A percentile compares a stretch with the other conserved stretches of the same genome.
phyloP scores from a whole-genome alignment of 2,113 vertebrate species.

The Spea bombifrons region DNA sequence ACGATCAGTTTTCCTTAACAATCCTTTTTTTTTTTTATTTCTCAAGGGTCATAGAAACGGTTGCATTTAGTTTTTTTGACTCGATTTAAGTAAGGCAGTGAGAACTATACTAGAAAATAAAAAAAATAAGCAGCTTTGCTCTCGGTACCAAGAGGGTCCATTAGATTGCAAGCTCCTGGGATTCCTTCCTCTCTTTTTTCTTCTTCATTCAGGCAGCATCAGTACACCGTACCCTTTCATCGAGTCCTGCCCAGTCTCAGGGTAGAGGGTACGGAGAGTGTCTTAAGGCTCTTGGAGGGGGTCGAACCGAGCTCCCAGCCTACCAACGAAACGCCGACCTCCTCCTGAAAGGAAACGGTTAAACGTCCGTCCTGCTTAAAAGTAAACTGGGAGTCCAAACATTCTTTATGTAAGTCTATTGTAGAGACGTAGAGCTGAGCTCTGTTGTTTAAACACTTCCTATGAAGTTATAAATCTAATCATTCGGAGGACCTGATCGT shows the following conservation, averaged over 20 bases:
- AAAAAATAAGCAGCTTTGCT: slow-evolving; percentile 74
- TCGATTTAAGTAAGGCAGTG: slow-evolving; percentile 85
- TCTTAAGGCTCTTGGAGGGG: slow-evolving; percentile 78
- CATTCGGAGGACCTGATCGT: slow-evolving; percentile 70
- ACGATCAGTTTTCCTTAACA: slow-evolving; percentile 64
- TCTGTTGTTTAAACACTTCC: slow-evolving; percentile 60
- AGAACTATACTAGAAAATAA: slow-evolving; percentile 73
- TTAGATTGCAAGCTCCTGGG: slow-evolving; percentile 66
- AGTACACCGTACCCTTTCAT: slow-evolving; percentile 73
- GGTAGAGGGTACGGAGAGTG: slow-evolving; percentile 71
- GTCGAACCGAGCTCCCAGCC: slow-evolving; percentile 80
- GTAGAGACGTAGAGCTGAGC: slow-evolving; percentile 10
- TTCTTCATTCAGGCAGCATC: slow-evolving; percentile 67
- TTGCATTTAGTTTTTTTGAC: slow-evolving; percentile 73
- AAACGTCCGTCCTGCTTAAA: slow-evolving; percentile 52
- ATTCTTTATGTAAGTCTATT: slow-evolving; percentile 3
- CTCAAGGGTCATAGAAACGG: slow-evolving; percentile 72
- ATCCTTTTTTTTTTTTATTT: slow-evolving; percentile 57
- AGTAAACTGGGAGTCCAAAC: no score
- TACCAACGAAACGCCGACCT: slow-evolving; percentile 76
- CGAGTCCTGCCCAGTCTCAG: slow-evolving; percentile 71
- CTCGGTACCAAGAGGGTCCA: slow-evolving; percentile 66
- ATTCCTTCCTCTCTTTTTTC: slow-evolving; percentile 52
- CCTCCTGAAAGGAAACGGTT: slow-evolving; percentile 53
- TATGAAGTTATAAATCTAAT: slow-evolving; percentile 58